These are phyloP conservation scores for Aphelinus atriplicis DNA, from an alignment of 1,140 invertebrate genomes.

Conservation along the genomic window DNA sequence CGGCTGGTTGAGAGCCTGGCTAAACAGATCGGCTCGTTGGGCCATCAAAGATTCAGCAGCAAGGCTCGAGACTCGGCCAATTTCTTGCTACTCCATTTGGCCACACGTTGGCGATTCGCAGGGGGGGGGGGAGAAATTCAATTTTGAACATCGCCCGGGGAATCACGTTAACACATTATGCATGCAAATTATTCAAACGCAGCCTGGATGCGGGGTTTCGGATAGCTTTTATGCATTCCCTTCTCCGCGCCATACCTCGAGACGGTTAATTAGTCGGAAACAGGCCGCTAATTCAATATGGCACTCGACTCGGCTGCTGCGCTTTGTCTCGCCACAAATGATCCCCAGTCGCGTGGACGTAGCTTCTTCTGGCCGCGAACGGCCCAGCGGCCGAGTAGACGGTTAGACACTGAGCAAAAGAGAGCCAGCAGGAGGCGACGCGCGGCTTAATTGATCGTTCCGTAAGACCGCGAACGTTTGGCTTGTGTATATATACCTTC, in stretches of 20 bases:
- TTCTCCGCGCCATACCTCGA: conserved; percentile 45
- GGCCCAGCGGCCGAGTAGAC: conserved; percentile 41
- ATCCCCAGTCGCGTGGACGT: background rate
- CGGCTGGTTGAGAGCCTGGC: too few relatives aligned
- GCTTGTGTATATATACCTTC: too few relatives aligned
- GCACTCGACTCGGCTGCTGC: conserved; percentile 32
- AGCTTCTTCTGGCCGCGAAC: conserved; percentile 37
- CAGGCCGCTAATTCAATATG: conserved; percentile 47
- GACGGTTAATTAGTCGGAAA: conserved; percentile 47
- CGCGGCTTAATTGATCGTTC: too few relatives aligned
- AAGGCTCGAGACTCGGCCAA: background rate
- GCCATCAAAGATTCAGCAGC: conserved; percentile 4
- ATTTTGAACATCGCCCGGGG: conserved; percentile 13
- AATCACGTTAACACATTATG: conserved; percentile 12
- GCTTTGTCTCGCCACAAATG: background rate
- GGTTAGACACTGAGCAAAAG: too few relatives aligned
- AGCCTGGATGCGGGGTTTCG: background rate
- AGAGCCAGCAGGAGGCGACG: too few relatives aligned
- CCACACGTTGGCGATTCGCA: background rate
- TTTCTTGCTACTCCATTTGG: background rate
- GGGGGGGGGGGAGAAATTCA: background rate
- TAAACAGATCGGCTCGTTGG: background rate
- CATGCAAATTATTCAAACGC: conserved; percentile 19
- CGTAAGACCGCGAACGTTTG: too few relatives aligned
- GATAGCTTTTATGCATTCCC: conserved; percentile 13